phyloP scores from a whole-genome alignment of 37 sponge, comb jelly and placozoan species.

The Hexactinellida sp. region DNA sequence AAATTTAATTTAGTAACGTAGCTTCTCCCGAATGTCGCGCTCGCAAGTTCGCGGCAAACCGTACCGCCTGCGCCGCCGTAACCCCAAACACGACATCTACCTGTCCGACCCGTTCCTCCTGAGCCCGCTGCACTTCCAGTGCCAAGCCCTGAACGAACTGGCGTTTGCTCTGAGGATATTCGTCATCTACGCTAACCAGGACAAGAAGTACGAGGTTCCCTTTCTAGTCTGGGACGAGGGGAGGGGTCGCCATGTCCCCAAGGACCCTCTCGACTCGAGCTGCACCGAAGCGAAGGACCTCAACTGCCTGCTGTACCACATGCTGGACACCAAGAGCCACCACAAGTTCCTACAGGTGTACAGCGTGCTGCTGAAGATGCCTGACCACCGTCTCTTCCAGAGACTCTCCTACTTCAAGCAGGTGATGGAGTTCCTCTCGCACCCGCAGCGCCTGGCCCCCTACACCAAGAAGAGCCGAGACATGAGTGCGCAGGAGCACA shows the following conservation, averaged over 20 bases:
- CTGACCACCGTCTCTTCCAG: neutral
- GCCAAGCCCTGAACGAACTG: neutral
- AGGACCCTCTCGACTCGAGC: neutral
- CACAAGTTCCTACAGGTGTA: neutral
- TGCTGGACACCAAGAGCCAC: neutral
- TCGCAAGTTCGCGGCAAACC: constrained; percentile 6
- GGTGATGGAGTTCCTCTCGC: constrained; percentile 9
- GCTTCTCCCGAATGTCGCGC: neutral
- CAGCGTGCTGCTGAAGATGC: neutral
- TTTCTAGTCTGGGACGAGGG: neutral
- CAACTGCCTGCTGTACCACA: neutral
- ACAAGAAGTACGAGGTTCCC: constrained; percentile 8
- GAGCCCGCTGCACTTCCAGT: neutral
- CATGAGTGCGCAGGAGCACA: neutral
- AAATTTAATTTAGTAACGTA: too few relatives aligned
- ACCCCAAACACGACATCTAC: neutral
- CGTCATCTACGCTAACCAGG: neutral
- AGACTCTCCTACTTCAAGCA: neutral
- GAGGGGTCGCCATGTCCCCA: neutral
- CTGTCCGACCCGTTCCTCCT: constrained; percentile 2
- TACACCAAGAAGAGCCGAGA: constrained; percentile 16
- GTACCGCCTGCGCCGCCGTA: neutral
- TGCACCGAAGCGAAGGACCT: neutral
- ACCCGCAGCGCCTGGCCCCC: constrained; percentile 1
- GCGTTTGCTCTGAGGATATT: neutral